Conservation (phyloP, 2,888 invertebrate species). For the Morpho deidamia region DNA sequence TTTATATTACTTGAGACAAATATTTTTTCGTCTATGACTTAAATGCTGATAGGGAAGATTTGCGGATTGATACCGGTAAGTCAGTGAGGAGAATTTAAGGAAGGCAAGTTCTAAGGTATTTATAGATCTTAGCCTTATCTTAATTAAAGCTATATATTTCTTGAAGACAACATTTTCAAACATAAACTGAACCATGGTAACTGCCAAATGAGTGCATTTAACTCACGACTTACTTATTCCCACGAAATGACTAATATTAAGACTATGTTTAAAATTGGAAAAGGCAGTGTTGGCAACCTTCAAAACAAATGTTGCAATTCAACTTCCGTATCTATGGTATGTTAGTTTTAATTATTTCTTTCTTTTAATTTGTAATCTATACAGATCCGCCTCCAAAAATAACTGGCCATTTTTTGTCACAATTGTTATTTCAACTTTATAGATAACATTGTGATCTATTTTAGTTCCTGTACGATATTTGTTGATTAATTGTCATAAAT, state of each 20-base stretch:
- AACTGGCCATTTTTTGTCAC: neutral
- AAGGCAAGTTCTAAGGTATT: too few relatives aligned
- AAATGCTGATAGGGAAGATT: too few relatives aligned
- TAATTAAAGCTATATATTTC: too few relatives aligned
- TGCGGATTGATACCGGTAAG: too few relatives aligned
- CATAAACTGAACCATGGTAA: neutral
- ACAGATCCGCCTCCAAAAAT: conserved; percentile 5
- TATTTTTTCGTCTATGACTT: too few relatives aligned
- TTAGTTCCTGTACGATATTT: neutral
- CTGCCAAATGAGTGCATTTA: conserved; percentile 18
- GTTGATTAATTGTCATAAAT: too few relatives aligned
- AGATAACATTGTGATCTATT: neutral
- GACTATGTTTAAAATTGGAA: conserved; percentile 13
- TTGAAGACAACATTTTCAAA: too few relatives aligned
- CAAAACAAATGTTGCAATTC: conserved; percentile 10
- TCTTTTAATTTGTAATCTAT: neutral
- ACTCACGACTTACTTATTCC: conserved; percentile 22
- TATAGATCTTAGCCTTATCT: too few relatives aligned
- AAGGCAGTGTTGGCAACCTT: conserved; percentile 13
- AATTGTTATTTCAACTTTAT: neutral
- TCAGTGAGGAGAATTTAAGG: too few relatives aligned
- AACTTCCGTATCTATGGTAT: conserved; percentile 11
- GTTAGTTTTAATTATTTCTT: conserved; percentile 4
- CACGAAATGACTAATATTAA: conserved; percentile 24
- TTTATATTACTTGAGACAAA: too few relatives aligned